Evolutionary conservation across 2,113 vertebrate species (phyloP), one percentile per base, ranked within the genome.

Genomic region (Alces alces): DNA sequence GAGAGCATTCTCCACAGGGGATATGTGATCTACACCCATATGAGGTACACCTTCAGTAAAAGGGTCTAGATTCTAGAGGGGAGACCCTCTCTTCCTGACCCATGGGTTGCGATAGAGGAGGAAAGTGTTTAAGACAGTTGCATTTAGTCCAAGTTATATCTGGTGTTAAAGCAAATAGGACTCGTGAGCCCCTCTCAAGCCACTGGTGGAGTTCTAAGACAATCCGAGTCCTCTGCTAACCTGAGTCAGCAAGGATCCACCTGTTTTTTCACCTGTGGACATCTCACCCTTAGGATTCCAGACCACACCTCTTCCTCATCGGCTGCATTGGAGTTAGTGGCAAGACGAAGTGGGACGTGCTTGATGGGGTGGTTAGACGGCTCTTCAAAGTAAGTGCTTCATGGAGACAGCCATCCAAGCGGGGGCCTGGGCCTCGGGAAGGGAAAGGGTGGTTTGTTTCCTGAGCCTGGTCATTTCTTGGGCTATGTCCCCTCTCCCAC

Each of bases 341-440:
- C 36, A 99, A 99, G 98, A 99, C 99, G 88, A 99, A 99, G 90
- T 99, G 99, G 99, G 99, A 99, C 66, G 99, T 99, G 39, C 99
- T 99, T 97, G 99, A 99, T 61, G 99, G 99, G 50, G 99, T 99
- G 61, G 99, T 99, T 0, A 99, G 99, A 19, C 99, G 99, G 3
- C 98, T 99, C 5, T 99, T 99, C 78, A 99, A 99, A 99, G 99
- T 99, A 98, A 99, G 97, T 86, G 66, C 60, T 86, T 33, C 33
- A 0, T 52, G 83, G 61, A 57, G 66, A 30, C 3, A 9, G 60
- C 79, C 2, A 0, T 58, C 82, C 50, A 30, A 61, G 25, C 1
- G 25, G 87, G 91, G 47, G 6, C 5, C 47, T 7, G 87, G 94
- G 55, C 33, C 54, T 10, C 0, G 47, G 82, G 79, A 25, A 57